Base-by-base conservation (phyloP, 92 coral and sea anemone species). In the Blastomussa wellsi region DNA sequence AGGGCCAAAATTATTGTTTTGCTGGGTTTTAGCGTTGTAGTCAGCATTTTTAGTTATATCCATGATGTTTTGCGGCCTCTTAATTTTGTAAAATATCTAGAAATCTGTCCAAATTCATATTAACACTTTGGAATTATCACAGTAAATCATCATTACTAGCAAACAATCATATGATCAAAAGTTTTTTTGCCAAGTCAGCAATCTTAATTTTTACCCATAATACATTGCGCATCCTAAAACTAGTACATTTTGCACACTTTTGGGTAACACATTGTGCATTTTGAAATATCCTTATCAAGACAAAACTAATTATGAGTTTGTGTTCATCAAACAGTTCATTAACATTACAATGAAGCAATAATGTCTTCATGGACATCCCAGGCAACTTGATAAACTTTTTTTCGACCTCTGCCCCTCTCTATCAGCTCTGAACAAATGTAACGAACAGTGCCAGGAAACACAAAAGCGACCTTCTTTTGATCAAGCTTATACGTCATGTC, bases 361-460 rank as follows among this genome's bases (percentile, higher is more conserved):
- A 87, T 75, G 77, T 64, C 86, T 62, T 87, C 90, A 81, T 87
- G 90, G 22, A 81, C 64, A 42, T 81, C 90, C 82, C 62, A 51
- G 28, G 82, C 64, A 76, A 87, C 82, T 52, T 81, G 78, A 49
- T 29, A 87, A 41, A 87, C 83, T 62, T 86, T 37, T 0, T 65
- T 87, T 16, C 52, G 77, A 39, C 90, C 81, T 55, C 80, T 75
- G 32, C 90, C 80, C 49, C 42, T 87, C 86, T 87, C 36, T 74
- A n/a, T 75, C 15, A 79, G 85, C 37, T 86, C 82, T 57, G 90
- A 87, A 26, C 82, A 87, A 10, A 87, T 86, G 42, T 80, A 81
- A 69, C 22, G 77, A 66, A 81, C 82, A 24, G 90, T 87, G n/a
- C 90, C 81, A 53, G 86, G 85, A 80, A 52, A 86, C 13, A 85